phyloP scores from a whole-genome alignment of 2,797 vertebrate species.

The Calcarius lapponicus region DNA sequence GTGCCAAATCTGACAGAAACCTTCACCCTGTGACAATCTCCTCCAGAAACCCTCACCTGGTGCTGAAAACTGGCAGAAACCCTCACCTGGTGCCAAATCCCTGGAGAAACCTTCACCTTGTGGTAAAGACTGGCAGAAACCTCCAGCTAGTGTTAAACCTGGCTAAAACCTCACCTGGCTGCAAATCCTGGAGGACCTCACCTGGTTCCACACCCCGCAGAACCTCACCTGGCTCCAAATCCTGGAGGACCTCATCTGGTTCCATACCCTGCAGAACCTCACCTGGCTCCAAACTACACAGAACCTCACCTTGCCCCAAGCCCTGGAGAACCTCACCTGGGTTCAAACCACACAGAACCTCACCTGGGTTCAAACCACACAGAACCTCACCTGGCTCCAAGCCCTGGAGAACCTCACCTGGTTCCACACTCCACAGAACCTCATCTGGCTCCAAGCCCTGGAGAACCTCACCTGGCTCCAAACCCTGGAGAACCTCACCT shows the following conservation, averaged over 20 bases:
- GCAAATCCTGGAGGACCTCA: accelerated
- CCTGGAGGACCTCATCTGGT: not conserved
- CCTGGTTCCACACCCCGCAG: too few species aligned
- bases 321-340: too few species aligned
- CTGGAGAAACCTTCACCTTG: not conserved
- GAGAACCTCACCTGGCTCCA: not conserved
- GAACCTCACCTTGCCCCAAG: too few species aligned
- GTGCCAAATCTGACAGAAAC: not conserved
- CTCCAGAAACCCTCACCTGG: not conserved
- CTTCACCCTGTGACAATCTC: too few species aligned
- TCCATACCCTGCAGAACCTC: too few species aligned
- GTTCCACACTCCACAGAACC: accelerated
- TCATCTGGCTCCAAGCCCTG: accelerated
- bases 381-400: too few species aligned
- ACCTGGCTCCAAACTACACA: accelerated
- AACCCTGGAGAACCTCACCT: accelerated
- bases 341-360: too few species aligned
- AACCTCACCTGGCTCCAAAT: too few species aligned
- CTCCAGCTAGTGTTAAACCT: not conserved
- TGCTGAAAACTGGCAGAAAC: too few species aligned
- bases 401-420: not conserved
- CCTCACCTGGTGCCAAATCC: not conserved
- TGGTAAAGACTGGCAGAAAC: not conserved
- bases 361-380: too few species aligned
- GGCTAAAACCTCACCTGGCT: not conserved